phyloP scores from a whole-genome alignment of 2,113 vertebrate species.

The Bujurquina vittata region DNA sequence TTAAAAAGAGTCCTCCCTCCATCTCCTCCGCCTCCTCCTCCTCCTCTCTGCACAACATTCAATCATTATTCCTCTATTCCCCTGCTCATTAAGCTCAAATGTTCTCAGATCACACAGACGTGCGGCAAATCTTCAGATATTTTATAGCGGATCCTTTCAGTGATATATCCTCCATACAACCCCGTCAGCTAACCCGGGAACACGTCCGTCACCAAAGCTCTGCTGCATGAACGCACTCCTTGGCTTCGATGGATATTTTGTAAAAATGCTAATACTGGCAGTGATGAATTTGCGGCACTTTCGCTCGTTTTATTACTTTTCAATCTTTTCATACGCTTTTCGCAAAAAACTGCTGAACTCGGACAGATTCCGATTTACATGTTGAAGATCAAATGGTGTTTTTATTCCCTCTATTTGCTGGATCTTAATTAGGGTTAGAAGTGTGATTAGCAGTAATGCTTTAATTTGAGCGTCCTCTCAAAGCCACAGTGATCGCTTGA shows the following conservation, averaged over 20 bases:
- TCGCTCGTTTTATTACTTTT: background rate
- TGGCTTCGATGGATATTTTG: slow-evolving; percentile 17
- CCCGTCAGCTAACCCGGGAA: slow-evolving; percentile 19
- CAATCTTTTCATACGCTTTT: background rate
- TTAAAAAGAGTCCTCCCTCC: slow-evolving; percentile 72
- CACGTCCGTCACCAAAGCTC: slow-evolving; percentile 43
- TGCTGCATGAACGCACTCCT: slow-evolving; percentile 5
- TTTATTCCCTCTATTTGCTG: background rate
- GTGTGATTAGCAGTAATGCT: slow-evolving; percentile 5
- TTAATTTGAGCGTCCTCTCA: slow-evolving; percentile 19
- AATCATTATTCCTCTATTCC: slow-evolving; percentile 67
- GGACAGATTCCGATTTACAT: background rate
- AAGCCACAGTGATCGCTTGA: slow-evolving; percentile 10
- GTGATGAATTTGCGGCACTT: background rate
- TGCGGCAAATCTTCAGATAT: slow-evolving; percentile 38
- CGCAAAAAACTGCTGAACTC: background rate
- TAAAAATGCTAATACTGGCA: background rate
- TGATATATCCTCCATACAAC: slow-evolving; percentile 19
- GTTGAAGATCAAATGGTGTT: background rate
- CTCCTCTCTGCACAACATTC: slow-evolving; percentile 52
- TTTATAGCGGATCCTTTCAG: slow-evolving; percentile 11
- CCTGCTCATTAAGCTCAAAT: slow-evolving; percentile 47
- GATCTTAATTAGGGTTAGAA: background rate
- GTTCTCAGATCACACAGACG: slow-evolving; percentile 49
- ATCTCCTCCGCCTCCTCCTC: slow-evolving; percentile 46